A percentile compares a stretch with the other conserved stretches of the same genome.
These are phyloP conservation scores for Heliconius ismenius DNA, from an alignment of 2,888 invertebrate genomes.

Conservation along the genomic window DNA sequence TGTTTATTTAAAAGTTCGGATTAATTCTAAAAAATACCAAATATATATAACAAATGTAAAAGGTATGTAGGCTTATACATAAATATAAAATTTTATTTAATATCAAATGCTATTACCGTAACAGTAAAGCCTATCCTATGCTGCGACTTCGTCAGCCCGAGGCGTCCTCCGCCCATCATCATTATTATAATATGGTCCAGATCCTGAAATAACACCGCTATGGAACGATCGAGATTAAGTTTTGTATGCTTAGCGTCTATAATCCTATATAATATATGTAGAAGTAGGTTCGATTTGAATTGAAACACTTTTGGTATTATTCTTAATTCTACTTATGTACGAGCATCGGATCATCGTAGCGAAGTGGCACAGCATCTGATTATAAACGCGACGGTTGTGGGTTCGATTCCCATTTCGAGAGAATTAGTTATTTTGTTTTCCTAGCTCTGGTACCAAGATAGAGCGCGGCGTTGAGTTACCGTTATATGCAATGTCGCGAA, in stretches of 20 bases:
- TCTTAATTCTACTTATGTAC: not conserved
- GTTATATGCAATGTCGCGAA: no score
- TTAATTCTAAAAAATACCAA: no score
- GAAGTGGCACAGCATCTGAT: no score
- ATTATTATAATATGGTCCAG: conserved; percentile 36
- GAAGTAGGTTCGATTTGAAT: not conserved
- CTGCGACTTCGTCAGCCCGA: conserved; percentile 38
- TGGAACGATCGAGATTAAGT: not conserved
- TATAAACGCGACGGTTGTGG: not conserved
- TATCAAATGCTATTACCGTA: conserved; percentile 8
- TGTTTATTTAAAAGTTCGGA: no score
- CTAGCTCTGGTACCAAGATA: no score
- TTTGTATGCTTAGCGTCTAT: not conserved
- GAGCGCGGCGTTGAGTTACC: no score
- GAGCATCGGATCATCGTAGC: not conserved
- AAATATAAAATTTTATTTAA: not conserved
- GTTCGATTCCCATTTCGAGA: not conserved
- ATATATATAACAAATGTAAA: no score
- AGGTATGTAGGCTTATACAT: no score
- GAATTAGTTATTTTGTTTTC: no score
- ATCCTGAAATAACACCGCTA: conserved; percentile 13
- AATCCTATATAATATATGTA: not conserved
- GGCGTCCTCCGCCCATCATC: conserved; percentile 38
- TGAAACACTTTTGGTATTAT: not conserved
- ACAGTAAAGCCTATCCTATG: conserved; percentile 17